Evolutionary conservation across 1,140 invertebrate species (phyloP).

Genomic region (Drosophila kikkawai): DNA sequence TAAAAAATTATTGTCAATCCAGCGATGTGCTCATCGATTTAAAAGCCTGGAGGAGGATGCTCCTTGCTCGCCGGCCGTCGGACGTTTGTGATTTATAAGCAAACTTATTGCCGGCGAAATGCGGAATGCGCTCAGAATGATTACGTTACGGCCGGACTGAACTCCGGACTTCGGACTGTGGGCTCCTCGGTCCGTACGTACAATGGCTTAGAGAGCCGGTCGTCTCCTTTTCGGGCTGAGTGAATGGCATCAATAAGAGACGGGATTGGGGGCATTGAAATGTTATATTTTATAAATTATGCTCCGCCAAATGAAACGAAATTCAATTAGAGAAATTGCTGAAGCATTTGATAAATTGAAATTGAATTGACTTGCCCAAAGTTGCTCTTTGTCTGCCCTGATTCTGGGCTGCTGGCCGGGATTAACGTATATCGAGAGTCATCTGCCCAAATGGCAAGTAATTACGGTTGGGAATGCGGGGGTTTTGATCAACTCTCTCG

Average conservation of each 20-base stretch:
- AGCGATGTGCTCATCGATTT: conserved; percentile 75
- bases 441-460: conserved; percentile 45
- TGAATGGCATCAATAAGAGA: conserved; percentile 62
- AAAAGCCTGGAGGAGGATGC: conserved; percentile 61
- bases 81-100: conserved; percentile 80
- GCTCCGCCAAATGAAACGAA: conserved; percentile 57
- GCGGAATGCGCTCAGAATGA: conserved; percentile 70
- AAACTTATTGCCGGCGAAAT: conserved; percentile 66
- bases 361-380: conserved; percentile 60
- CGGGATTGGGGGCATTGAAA: conserved; percentile 62
- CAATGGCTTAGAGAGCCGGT: conserved; percentile 62
- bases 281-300: conserved; percentile 75
- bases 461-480: conserved; percentile 13
- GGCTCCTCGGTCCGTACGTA: conserved; percentile 25
- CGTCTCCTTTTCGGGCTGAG: conserved; percentile 41
- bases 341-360: conserved; percentile 76
- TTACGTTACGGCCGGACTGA: conserved; percentile 42
- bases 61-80: conserved; percentile 14
- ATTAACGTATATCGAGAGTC: conserved; percentile 48
- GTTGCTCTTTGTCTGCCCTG: conserved; percentile 33
- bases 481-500: conserved; percentile 25
- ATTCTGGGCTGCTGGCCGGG: background rate
- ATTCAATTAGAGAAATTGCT: conserved; percentile 80
- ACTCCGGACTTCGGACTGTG: background rate
- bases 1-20: conserved; percentile 82